Percentiles rank a stretch among this genome's conserved stretches.
Evolutionary conservation across 2,113 vertebrate genomes (phyloP).

Genomic region (Erpornis zantholeuca): DNA sequence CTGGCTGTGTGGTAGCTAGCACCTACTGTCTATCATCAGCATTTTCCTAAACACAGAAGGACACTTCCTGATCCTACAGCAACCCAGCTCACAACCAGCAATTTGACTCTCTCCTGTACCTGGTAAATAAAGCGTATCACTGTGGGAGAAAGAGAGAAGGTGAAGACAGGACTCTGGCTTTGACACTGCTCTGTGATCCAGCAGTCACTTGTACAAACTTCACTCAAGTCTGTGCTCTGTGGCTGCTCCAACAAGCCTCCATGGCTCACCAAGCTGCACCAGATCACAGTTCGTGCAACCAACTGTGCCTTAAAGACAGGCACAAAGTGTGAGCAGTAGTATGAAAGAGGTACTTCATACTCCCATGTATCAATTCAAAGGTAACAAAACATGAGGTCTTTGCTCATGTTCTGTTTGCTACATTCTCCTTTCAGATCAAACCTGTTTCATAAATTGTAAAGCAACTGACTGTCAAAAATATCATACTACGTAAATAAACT

Average conservation of each 20-base stretch:
- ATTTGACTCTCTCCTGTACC: background rate
- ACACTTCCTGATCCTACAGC: background rate
- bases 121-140: background rate
- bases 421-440: background rate
- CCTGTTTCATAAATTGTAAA: background rate
- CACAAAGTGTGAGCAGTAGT: background rate
- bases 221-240: background rate
- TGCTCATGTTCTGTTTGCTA: background rate
- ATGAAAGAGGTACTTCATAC: background rate
- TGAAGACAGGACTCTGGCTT: background rate
- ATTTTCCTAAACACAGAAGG: background rate
- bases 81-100: background rate
- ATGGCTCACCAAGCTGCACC: background rate
- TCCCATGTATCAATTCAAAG: background rate
- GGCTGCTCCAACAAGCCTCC: rapidly evolving
- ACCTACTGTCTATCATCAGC: background rate
- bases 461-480: background rate
- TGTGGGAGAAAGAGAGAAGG: background rate
- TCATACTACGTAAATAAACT: background rate
- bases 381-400: background rate
- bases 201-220: background rate
- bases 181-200: background rate
- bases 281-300: background rate
- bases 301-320: background rate
- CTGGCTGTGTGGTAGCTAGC: background rate